These are phyloP conservation scores for Trachurus trachurus DNA, from an alignment of 2,797 vertebrate species.

Conservation along the genomic window DNA sequence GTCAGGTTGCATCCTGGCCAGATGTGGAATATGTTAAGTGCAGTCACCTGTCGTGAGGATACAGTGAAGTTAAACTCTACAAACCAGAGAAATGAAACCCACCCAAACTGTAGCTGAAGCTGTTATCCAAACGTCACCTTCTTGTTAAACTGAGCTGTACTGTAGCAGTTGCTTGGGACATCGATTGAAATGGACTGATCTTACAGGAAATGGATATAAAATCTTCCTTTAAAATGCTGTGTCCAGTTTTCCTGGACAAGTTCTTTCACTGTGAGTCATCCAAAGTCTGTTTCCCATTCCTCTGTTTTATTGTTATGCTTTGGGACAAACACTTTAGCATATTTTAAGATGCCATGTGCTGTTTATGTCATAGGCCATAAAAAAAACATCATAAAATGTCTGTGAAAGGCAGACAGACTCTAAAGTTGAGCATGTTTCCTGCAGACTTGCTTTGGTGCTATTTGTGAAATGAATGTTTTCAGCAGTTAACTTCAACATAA, in stretches of 20 bases:
- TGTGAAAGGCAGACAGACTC: slow-evolving; percentile 40
- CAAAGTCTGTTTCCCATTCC: slow-evolving; percentile 32
- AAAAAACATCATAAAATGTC: slow-evolving; percentile 65
- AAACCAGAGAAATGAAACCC: slow-evolving; percentile 23
- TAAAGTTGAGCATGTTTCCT: slow-evolving; percentile 28
- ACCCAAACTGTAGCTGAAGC: not conserved
- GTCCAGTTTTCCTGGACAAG: not conserved
- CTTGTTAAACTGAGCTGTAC: not conserved
- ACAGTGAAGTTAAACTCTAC: slow-evolving; percentile 27
- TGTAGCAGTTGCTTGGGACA: not conserved
- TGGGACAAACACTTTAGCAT: slow-evolving; percentile 27
- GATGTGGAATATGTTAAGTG: slow-evolving; percentile 58
- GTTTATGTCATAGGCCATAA: slow-evolving; percentile 67
- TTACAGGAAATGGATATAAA: not conserved
- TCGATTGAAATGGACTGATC: not conserved
- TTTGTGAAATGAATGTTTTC: slow-evolving; percentile 41
- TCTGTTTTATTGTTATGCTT: slow-evolving; percentile 48
- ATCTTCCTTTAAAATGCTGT: not conserved
- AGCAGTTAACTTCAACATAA: slow-evolving; percentile 10
- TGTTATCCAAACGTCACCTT: not conserved
- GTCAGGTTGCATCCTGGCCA: slow-evolving; percentile 58
- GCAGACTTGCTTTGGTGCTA: slow-evolving; percentile 32
- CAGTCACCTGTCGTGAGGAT: slow-evolving; percentile 54
- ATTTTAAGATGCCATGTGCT: slow-evolving; percentile 65
- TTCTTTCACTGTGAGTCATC: slow-evolving; percentile 36